These are phyloP conservation scores for Diabrotica balteata DNA, from an alignment of 2,888 invertebrate genomes.

Conservation along the genomic window DNA sequence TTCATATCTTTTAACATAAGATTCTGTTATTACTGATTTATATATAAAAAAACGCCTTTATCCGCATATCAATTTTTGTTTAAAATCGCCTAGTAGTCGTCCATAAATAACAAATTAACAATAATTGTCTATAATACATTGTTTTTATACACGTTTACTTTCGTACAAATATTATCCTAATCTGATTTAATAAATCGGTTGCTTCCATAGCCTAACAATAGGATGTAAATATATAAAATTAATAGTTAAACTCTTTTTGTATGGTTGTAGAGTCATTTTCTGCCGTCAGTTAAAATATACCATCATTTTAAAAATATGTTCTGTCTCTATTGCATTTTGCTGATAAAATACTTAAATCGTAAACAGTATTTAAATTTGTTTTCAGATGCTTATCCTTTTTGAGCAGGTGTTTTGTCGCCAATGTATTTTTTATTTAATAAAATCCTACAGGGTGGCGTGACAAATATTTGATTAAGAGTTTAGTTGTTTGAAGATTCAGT, in stretches of 20 bases:
- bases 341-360: constrained; percentile 11
- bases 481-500: too few relatives aligned
- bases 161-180: constrained; percentile 6
- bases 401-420: constrained; percentile 18
- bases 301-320: constrained; percentile 14
- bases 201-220: background rate
- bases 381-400: constrained; percentile 15
- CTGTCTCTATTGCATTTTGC: constrained; percentile 9
- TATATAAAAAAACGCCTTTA: too few relatives aligned
- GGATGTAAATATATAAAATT: constrained; percentile 11
- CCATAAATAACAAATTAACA: too few relatives aligned
- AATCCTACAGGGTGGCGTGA: constrained; percentile 4
- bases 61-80: too few relatives aligned
- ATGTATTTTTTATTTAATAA: constrained; percentile 13
- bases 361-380: constrained; percentile 21
- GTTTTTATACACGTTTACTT: constrained; percentile 4
- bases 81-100: too few relatives aligned
- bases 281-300: constrained; percentile 5
- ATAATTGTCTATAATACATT: background rate
- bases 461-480: constrained; percentile 4
- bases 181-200: constrained; percentile 9
- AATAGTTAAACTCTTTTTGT: constrained; percentile 4
- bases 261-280: constrained; percentile 10
- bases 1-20: too few relatives aligned
- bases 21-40: too few relatives aligned